phyloP scores from a whole-genome alignment of 2,888 invertebrate species.

The Pseudococcus longispinus region DNA sequence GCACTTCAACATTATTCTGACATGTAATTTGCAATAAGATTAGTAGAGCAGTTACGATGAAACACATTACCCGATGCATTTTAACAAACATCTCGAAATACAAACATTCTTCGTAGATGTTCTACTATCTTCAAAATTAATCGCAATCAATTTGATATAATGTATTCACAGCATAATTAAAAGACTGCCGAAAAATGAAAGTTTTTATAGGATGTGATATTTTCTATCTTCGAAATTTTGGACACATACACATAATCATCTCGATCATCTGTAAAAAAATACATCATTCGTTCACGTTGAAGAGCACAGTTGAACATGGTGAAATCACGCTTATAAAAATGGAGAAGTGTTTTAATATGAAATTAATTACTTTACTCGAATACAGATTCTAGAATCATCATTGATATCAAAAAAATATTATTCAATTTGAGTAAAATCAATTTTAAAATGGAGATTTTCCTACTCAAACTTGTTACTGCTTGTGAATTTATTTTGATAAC shows the following conservation, averaged over 20 bases:
- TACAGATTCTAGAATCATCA: no score
- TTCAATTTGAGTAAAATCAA: background rate
- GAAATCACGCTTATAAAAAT: no score
- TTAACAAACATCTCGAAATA: background rate
- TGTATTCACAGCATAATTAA: background rate
- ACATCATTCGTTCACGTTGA: background rate
- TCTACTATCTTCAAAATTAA: background rate
- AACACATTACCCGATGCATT: constrained; percentile 12
- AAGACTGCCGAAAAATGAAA: background rate
- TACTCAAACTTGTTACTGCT: background rate
- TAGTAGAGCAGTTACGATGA: constrained; percentile 2
- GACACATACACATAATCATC: constrained; percentile 20
- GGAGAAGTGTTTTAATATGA: no score
- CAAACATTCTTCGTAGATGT: background rate
- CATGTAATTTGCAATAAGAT: constrained; percentile 12
- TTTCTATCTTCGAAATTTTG: constrained; percentile 1
- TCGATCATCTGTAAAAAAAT: background rate
- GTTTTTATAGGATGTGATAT: background rate
- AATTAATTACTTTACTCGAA: no score
- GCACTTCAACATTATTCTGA: background rate
- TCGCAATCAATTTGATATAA: background rate
- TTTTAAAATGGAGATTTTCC: background rate
- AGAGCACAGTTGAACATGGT: background rate
- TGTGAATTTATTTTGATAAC: background rate
- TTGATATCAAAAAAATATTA: no score